Evolutionary conservation across 2,113 vertebrate species (phyloP).

Genomic region (human): GRCh38 chr1:216628001-216628500

Average conservation of each 20-base stretch:
- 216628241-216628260: too few relatives aligned
- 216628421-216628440: neutral
- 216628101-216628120: neutral
- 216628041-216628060: neutral
- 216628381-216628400: too few relatives aligned
- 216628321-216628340: too few relatives aligned
- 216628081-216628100: neutral
- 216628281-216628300: too few relatives aligned
- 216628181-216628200: neutral
- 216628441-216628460: neutral
- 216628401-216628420: too few relatives aligned
- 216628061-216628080: neutral
- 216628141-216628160: neutral
- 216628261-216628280: too few relatives aligned
- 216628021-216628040: neutral
- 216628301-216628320: too few relatives aligned
- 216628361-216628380: too few relatives aligned
- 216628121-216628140: neutral
- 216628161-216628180: neutral
- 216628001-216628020: neutral
- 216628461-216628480: neutral
- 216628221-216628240: neutral
- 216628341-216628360: too few relatives aligned
- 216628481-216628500: neutral
- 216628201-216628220: neutral